Conservation (phyloP, 2,797 vertebrate genomes). For the Thamnophis elegans region DNA sequence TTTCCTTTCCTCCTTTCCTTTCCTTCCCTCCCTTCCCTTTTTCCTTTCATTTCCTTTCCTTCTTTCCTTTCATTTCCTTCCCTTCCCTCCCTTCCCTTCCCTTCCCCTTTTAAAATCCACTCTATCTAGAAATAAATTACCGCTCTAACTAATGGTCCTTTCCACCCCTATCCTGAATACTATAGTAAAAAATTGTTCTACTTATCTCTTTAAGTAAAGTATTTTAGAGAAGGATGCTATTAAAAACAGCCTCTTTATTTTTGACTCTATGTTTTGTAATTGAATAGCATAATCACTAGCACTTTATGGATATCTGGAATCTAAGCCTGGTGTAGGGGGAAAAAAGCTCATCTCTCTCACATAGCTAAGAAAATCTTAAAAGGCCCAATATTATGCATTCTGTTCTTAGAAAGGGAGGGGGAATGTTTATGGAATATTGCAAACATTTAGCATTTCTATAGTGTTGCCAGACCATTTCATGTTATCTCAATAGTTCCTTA, state of each 20-base stretch:
- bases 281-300: background rate
- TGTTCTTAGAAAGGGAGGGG: background rate
- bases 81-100: background rate
- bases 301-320: background rate
- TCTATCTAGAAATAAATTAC: conserved; percentile 28
- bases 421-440: background rate
- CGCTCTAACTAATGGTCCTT: conserved; percentile 16
- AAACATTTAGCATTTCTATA: background rate
- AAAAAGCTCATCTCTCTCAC: background rate
- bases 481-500: background rate
- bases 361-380: background rate
- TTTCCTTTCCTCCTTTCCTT: background rate
- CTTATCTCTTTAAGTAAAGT: conserved; percentile 24
- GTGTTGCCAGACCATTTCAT: background rate
- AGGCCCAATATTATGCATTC: background rate
- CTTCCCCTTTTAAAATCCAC: conserved; percentile 44
- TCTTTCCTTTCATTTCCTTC: no score
- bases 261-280: conserved; percentile 6
- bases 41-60: background rate
- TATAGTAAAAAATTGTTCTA: conserved; percentile 31
- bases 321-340: background rate
- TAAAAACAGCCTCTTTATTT: conserved; percentile 29
- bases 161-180: background rate
- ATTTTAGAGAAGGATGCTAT: conserved; percentile 27
- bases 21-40: no score